Evolutionary conservation across 35 echinoderm and acorn worm species (phyloP), one percentile per base, ranked within the genome.

Genomic region (Chiridota heheva): DNA sequence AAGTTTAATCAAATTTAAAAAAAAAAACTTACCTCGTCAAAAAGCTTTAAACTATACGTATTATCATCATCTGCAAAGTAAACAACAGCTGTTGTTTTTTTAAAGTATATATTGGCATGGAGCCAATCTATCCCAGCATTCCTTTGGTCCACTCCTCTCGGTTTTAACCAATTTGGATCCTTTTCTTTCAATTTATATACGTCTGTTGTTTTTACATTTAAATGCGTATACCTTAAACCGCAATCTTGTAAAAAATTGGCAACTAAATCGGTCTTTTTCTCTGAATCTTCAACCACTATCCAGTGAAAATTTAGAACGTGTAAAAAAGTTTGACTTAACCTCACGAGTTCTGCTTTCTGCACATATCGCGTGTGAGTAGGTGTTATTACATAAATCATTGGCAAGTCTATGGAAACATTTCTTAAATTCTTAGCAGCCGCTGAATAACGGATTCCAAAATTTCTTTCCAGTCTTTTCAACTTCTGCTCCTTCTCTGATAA

Each of bases 31-130:
- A 97, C 94, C 88, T 91, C 94, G 29, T 81, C 77, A 82, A 97
- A 97, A 28, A 97, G 45, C 53, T 88, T 69, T 28, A 91, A 61
- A 81, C 81, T 73, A 66, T 97, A 97, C 5, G 94, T 97, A 56
- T 97, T 97, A 58, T 97, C 94, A 88, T 97, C 94, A 81, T 97
- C 94, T 73, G 94, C 94, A 85, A 91, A 97, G 39, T 97, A 91
- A 61, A 97, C 73, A 5, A 97, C 71, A 40, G 87, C 88, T 10
- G 47, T 57, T 24, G 84, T 60, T 25, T 70, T 77, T 56, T 70
- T 67, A 36, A 46, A 38, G 36, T 81, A 69, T 18, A 43, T 42
- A n/a, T 91, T 84, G 34, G 73, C 46, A 24, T 87, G 41, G 45
- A 97, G 68, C 94, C 94, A 97, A 5, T 97, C 89, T 48, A 97